A percentile compares a stretch with the other conserved stretches of the same genome.
phyloP scores from a whole-genome alignment of 2,113 vertebrate species.

The Nettapus auritus region DNA sequence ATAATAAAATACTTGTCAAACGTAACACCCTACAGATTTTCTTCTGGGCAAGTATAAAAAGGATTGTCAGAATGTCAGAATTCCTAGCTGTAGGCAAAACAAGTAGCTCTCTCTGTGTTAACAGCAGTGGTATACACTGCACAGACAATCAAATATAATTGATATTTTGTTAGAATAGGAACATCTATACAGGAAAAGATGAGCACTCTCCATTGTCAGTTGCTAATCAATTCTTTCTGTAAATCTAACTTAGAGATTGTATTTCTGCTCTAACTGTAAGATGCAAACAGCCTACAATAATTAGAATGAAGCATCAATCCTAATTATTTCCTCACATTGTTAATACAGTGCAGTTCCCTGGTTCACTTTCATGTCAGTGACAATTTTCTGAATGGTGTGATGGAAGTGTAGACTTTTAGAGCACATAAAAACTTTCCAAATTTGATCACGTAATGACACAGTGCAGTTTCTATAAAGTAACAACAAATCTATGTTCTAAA shows the following conservation, averaged over 20 bases:
- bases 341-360: neutral
- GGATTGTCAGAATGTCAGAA: neutral
- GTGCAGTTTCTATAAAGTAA: neutral
- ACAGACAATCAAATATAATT: conserved; percentile 47
- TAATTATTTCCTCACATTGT: neutral
- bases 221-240: conserved; percentile 44
- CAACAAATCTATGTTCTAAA: neutral
- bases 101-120: neutral
- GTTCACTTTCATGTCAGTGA: neutral
- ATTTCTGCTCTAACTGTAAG: conserved; percentile 10
- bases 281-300: neutral
- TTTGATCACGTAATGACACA: neutral
- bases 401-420: neutral
- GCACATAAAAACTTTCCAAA: neutral
- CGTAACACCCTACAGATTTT: conserved; percentile 7
- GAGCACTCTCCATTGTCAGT: neutral
- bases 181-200: conserved; percentile 16
- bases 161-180: conserved; percentile 41
- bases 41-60: neutral
- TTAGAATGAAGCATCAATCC: neutral
- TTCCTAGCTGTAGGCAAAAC: conserved; percentile 19
- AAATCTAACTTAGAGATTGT: neutral
- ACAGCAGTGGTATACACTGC: neutral
- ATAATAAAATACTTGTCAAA: neutral
- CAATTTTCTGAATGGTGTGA: neutral